Evolutionary conservation across 2,113 vertebrate genomes (phyloP).

Genomic region (Sebastes fasciatus): DNA sequence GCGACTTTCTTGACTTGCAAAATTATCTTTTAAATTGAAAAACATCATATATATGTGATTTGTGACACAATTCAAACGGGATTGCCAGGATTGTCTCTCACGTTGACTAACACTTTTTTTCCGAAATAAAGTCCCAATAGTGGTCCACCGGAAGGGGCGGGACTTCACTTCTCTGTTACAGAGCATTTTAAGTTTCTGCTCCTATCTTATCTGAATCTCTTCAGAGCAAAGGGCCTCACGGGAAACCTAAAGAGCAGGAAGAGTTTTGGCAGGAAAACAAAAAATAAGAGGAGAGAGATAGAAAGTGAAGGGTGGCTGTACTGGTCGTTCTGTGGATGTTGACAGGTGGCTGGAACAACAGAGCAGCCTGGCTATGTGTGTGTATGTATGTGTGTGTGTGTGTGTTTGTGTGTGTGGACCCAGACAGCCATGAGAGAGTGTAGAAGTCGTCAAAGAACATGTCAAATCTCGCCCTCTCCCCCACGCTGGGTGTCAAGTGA

Average conservation of each 20-base stretch:
- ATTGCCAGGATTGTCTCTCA: no score
- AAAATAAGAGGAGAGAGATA: slow-evolving; percentile 13
- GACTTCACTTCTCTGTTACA: slow-evolving; percentile 6
- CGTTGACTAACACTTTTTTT: no score
- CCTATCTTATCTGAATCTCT: slow-evolving; percentile 56
- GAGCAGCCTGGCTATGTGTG: neutral
- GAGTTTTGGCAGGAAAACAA: slow-evolving; percentile 52
- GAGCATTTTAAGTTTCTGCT: slow-evolving; percentile 42
- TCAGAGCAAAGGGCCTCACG: slow-evolving; percentile 29
- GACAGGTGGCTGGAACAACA: slow-evolving; percentile 49
- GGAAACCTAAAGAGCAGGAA: slow-evolving; percentile 35
- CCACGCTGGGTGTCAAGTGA: slow-evolving; percentile 50
- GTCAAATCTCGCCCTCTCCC: slow-evolving; percentile 48
- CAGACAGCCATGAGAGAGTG: slow-evolving; percentile 26
- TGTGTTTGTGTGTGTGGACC: slow-evolving; percentile 19
- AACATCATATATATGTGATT: no score
- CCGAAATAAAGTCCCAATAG: no score
- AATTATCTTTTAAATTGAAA: no score
- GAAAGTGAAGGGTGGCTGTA: slow-evolving; percentile 13
- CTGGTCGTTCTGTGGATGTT: slow-evolving; percentile 35
- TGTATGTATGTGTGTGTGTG: slow-evolving; percentile 22
- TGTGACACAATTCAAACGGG: no score
- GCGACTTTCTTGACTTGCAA: no score
- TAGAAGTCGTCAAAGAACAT: slow-evolving; percentile 42
- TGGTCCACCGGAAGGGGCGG: no score